phyloP scores from a whole-genome alignment of 2,113 vertebrate species.

The Lates calcarifer region DNA sequence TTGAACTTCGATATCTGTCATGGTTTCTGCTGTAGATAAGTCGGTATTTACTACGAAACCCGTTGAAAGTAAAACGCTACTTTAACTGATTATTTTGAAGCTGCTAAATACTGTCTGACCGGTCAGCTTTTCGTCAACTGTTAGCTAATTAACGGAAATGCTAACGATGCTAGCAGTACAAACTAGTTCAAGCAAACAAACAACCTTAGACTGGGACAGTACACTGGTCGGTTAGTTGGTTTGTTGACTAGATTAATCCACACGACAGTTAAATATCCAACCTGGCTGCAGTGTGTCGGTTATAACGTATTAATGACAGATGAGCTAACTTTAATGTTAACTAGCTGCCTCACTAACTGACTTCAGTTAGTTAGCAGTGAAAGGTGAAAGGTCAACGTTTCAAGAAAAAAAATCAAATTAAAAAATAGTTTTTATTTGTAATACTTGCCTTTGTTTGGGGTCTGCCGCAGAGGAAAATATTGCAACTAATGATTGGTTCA shows the following conservation, averaged over 20 bases:
- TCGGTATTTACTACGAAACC: background rate
- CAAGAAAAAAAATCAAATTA: background rate
- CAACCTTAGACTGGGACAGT: background rate
- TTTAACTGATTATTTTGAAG: background rate
- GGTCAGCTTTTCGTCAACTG: accelerated
- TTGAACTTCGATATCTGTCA: slow-evolving; percentile 27
- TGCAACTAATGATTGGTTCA: background rate
- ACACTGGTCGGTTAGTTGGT: no score
- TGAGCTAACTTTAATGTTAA: background rate
- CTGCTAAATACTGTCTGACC: no score
- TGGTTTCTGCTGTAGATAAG: background rate
- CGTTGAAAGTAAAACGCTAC: background rate
- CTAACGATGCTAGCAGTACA: background rate
- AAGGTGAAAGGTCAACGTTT: slow-evolving; percentile 10
- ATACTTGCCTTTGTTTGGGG: background rate
- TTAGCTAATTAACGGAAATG: no score
- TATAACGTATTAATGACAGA: background rate
- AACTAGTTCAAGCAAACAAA: background rate
- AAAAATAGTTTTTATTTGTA: background rate
- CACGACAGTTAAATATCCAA: background rate
- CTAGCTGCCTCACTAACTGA: no score
- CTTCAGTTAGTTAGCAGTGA: background rate
- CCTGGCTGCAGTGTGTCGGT: no score
- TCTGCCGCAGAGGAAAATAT: background rate
- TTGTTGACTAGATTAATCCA: background rate